Base-by-base conservation (phyloP, 2,113 vertebrate genomes). In the Fukomys damarensis region DNA sequence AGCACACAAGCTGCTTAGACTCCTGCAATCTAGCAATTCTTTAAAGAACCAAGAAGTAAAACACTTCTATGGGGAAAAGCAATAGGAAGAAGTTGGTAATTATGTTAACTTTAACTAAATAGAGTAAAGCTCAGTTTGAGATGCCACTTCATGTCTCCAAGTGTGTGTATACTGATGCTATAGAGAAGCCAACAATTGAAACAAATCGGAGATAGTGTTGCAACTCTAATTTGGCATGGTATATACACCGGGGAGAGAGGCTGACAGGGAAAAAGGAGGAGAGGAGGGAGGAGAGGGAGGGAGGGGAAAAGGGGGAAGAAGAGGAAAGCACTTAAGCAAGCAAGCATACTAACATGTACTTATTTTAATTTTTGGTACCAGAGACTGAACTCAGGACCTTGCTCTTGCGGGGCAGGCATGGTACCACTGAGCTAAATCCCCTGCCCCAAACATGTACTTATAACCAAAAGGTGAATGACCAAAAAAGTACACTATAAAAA, bases 91-190 rank as follows among this genome's bases (percentile, higher is more conserved):
- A 85, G 61, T 58, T 56, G 32, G 10, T 38, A 90, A 76, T 38
- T 95, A 24, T 59, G 12, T 56, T 77, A 95, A 26, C 22, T 91
- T 95, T 94, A 89, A 96, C 43, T 68, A 56, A 82, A 95, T 91
- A 92, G 52, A 38, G 68, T 13, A 87, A 81, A 87, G 95, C 19
- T 66, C 61, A 24, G 22, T 87, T 63, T 90, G 43, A 82, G 59
- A 80, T 77, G 46, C 72, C 32, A 82, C 8, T n/a, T 89, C 12
- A 43, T 24, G 28, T 20, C 43, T 93, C 52, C 86, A 66, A 32
- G 83, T 35, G 3, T 82, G 46, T 56, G 26, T 41, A 68, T 35
- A 88, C 41, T 43, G 22, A 82, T 65, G 30, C 41, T 49, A 46
- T 0, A 77, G 24, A 43, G 38, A 93, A 94, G 81, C 7, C 84